Conservation (phyloP, 2,113 vertebrate species). For the Tricholaema leucomelas region DNA sequence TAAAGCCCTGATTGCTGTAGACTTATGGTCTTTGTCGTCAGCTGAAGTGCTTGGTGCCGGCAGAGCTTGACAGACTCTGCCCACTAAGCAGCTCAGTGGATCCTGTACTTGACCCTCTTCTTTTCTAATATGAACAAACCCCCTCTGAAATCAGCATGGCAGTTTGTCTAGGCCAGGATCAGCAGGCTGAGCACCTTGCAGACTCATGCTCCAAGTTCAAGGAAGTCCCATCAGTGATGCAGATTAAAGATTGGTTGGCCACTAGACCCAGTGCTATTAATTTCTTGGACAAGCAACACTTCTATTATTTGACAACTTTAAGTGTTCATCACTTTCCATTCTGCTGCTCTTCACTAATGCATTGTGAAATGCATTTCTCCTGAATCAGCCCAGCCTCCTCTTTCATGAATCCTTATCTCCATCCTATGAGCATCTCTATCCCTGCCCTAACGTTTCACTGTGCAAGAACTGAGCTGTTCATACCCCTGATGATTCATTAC, state of each 20-base stretch:
- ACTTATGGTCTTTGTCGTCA: not conserved
- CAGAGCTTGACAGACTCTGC: not conserved
- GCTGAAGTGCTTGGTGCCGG: not conserved
- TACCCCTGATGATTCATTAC: conserved; percentile 47
- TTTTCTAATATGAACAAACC: not conserved
- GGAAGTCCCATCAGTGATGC: not conserved
- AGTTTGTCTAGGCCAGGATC: not conserved
- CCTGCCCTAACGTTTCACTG: conserved; percentile 34
- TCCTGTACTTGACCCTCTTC: not conserved
- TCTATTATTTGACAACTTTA: conserved; percentile 25
- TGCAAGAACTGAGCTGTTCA: conserved; percentile 11
- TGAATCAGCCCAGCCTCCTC: not conserved
- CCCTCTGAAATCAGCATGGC: not conserved
- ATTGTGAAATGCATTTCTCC: conserved; percentile 8
- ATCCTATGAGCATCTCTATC: conserved; percentile 32
- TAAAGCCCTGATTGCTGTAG: not conserved
- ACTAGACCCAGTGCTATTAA: not conserved
- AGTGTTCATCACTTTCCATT: conserved; percentile 37
- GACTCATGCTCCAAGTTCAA: not conserved
- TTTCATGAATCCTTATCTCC: conserved; percentile 56
- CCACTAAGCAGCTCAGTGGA: not conserved
- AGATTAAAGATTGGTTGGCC: not conserved
- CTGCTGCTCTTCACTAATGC: conserved; percentile 13
- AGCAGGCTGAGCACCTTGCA: not conserved
- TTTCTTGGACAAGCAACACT: not conserved